Percentiles rank a stretch among this genome's conserved stretches.
Evolutionary conservation across 1,140 invertebrate species (phyloP).

Genomic region (Atta colombica): DNA sequence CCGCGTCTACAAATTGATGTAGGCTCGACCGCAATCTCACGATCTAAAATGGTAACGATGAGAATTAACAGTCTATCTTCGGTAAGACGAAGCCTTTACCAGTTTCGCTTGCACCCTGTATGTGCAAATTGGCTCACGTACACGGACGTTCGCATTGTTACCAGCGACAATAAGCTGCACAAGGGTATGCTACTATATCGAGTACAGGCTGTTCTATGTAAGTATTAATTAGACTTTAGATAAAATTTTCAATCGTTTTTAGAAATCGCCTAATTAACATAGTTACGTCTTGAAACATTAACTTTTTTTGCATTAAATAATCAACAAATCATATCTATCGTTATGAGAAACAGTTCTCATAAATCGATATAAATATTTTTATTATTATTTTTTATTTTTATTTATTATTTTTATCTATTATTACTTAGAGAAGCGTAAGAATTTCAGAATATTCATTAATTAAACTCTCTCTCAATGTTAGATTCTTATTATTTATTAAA

Average conservation of each 20-base stretch:
- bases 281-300: background rate
- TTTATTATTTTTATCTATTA: background rate
- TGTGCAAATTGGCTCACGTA: background rate
- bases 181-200: slow-evolving; percentile 2
- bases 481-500: too few relatives aligned
- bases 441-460: slow-evolving; percentile 3
- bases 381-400: too few relatives aligned
- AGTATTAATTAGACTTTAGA: slow-evolving; percentile 27
- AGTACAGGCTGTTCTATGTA: slow-evolving; percentile 16
- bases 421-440: background rate
- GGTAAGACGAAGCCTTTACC: background rate
- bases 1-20: slow-evolving; percentile 61
- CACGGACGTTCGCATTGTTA: slow-evolving; percentile 32
- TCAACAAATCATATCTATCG: background rate
- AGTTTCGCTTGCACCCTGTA: background rate
- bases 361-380: background rate
- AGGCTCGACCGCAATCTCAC: slow-evolving; percentile 75
- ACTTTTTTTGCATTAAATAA: background rate
- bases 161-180: slow-evolving; percentile 14
- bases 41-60: slow-evolving; percentile 79
- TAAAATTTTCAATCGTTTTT: background rate
- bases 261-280: background rate
- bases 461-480: too few relatives aligned
- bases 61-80: slow-evolving; percentile 69
- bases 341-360: background rate